Evolutionary conservation across 1,140 invertebrate genomes (phyloP), one percentile per base, ranked within the genome.

Genomic region (Hyposmocoma kahamanoa): DNA sequence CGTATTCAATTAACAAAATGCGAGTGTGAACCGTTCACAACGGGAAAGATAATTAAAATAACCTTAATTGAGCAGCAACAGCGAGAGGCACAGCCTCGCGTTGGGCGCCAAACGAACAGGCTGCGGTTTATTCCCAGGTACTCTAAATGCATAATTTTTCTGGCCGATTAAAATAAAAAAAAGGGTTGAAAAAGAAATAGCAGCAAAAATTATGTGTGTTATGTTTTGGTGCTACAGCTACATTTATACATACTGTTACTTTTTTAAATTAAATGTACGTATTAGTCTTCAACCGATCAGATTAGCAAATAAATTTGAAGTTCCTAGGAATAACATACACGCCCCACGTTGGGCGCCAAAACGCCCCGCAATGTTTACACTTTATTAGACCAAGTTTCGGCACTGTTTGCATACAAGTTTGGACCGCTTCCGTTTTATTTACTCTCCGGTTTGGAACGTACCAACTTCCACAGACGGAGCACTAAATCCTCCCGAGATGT

Each of bases 1-100:
- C 67, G 65, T 58, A 70, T 73, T 74, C 70, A 79, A 79, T 81
- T 83, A 81, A 67, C 72, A 62, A 56, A 77, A 77, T 73, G 73
- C 59, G 71, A 74, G 69, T 70, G 67, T 54, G 72, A 70, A 80
- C 54, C 73, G 59, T 66, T 75, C 69, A 78, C 71, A 76, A 62
- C 58, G 49, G 45, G 62, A 71, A 75, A 81, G 77, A 78, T 79
- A 79, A 81, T 84, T 74, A 78, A 77, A 81, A 78, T 72, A 63
- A 72, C 67, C 65, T 60, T 76, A 80, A 83, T 79, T 75, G 70
- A 61, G 57, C 55, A 54, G 46, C 58, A 64, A 57, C 63, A 56
- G 58, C 59, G 57, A 59, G 57, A 63, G 61, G 53, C n/a, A 59
- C 56, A 42, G 48, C 42, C 58, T 62, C 66, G 57, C 53, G 66